These are phyloP conservation scores for Ranitomeya imitator DNA, from an alignment of 2,113 vertebrate genomes.

Conservation along the genomic window DNA sequence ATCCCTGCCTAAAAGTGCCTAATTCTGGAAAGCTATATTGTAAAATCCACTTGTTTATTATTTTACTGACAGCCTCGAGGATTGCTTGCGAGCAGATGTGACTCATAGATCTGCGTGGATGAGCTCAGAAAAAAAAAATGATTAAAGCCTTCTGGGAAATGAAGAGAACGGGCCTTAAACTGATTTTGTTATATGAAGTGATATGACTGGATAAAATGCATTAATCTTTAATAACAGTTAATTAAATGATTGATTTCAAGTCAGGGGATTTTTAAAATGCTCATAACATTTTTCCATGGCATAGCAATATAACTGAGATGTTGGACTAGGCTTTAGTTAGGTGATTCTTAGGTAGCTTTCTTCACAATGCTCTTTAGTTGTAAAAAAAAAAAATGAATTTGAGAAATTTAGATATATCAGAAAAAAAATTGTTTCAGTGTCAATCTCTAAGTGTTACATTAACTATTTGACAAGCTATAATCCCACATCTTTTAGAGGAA, in stretches of 20 bases:
- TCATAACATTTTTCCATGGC: not conserved
- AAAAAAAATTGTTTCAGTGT: not conserved
- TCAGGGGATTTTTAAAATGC: conserved; percentile 2
- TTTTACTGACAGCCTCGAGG: not conserved
- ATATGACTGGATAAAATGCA: conserved; percentile 30
- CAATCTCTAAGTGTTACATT: not conserved
- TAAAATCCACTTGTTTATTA: not conserved
- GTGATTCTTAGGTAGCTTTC: not conserved
- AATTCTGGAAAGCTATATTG: not conserved
- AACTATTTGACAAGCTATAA: not conserved
- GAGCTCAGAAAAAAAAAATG: conserved; percentile 23
- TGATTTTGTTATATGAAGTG: not conserved
- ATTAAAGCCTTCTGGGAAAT: conserved; percentile 21
- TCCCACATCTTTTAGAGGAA: no score
- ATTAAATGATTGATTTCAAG: conserved; percentile 38
- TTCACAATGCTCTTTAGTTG: not conserved
- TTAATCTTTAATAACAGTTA: conserved; percentile 33
- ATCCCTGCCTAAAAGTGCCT: not conserved
- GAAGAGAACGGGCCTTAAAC: not conserved
- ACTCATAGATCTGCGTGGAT: conserved; percentile 36
- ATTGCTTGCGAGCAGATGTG: conserved; percentile 40
- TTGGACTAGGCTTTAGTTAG: not conserved
- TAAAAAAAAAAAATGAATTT: not conserved
- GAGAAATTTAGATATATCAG: not conserved
- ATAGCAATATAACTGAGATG: not conserved